Conservation (phyloP, 2,888 invertebrate species). For the Tiphia femorata region DNA sequence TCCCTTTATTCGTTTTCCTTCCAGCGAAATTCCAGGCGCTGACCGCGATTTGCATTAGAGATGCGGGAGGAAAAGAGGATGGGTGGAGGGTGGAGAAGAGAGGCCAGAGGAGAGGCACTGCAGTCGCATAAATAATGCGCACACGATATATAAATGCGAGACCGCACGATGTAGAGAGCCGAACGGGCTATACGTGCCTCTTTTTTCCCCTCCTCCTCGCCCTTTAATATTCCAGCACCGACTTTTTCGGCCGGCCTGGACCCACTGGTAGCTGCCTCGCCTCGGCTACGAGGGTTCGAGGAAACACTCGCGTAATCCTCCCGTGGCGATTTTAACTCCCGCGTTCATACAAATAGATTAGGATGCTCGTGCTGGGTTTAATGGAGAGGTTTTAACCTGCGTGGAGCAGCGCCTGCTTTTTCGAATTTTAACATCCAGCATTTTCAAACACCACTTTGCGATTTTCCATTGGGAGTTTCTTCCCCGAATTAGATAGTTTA, state of each 20-base stretch:
- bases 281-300: neutral
- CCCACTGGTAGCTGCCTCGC: no score
- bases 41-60: slow-evolving; percentile 46
- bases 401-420: no score
- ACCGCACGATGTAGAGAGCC: no score
- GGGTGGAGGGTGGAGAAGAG: neutral
- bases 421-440: no score
- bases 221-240: slow-evolving; percentile 1
- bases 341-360: neutral
- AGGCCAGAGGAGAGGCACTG: slow-evolving; percentile 3
- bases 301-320: neutral
- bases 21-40: slow-evolving; percentile 36
- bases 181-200: no score
- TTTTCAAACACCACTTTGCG: no score
- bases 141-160: slow-evolving; percentile 10
- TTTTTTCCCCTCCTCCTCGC: neutral
- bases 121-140: slow-evolving; percentile 19
- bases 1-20: slow-evolving; percentile 5
- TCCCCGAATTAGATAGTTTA: no score
- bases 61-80: slow-evolving; percentile 6
- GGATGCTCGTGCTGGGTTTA: no score
- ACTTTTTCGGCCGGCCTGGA: neutral
- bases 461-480: no score
- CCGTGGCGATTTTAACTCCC: neutral
- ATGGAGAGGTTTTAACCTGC: no score